These are phyloP conservation scores for Hydropotes inermis DNA, from an alignment of 2,113 vertebrate species.

Conservation along the genomic window DNA sequence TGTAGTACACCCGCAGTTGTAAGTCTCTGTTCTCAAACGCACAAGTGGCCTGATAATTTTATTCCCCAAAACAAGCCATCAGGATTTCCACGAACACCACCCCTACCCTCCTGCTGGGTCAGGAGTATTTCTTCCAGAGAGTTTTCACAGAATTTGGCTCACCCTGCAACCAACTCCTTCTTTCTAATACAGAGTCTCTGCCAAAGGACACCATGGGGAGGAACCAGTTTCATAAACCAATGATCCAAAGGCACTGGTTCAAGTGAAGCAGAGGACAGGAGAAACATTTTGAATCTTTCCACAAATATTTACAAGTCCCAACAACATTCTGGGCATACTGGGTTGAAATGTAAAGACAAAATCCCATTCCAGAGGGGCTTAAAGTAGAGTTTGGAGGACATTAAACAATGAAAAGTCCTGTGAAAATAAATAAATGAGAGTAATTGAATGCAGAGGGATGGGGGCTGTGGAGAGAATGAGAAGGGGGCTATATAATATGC, in stretches of 20 bases:
- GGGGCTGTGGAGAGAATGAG: background rate
- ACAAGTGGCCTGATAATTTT: background rate
- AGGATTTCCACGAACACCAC: background rate
- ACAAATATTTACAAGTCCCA: background rate
- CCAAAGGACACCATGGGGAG: background rate
- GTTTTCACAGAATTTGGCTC: background rate
- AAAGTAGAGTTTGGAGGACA: background rate
- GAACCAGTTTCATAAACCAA: background rate
- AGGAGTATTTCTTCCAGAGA: background rate
- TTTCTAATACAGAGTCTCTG: background rate
- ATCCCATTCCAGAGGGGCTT: background rate
- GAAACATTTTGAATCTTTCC: background rate
- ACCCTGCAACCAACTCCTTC: background rate
- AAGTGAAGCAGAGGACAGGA: background rate
- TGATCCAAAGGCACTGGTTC: background rate
- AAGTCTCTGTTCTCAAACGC: background rate
- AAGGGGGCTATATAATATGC: background rate
- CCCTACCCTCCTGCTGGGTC: background rate
- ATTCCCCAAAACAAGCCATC: background rate
- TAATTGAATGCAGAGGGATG: background rate
- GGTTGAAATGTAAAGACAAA: background rate
- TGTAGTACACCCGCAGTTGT: background rate
- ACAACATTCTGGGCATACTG: background rate
- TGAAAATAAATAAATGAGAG: background rate
- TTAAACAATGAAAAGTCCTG: background rate